Evolutionary conservation across 2,888 invertebrate species (phyloP), one percentile per base, ranked within the genome.

Genomic region (Torymus auratus): DNA sequence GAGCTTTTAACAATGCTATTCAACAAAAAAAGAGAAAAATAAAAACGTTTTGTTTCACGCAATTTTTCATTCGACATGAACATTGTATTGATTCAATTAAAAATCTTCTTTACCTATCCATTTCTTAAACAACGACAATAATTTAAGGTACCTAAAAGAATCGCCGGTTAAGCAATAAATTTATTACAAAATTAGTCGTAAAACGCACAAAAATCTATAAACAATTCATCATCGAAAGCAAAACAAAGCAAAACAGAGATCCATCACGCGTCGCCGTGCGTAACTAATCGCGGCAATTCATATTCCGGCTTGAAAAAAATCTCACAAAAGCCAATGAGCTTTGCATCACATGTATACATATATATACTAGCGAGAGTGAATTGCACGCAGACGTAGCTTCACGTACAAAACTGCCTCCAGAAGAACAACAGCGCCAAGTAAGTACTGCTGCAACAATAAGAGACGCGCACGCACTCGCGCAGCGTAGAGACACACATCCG

Each of bases 201-300:
- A 68, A 55, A 13, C 20, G 14, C 10, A 17, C 15, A 10, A 68
- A 68, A 52, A 68, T 41, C 10, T 14, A 55, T 23, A 23, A 67
- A 52, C 53, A 55, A 55, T 62, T 10, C 28, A 62, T 62, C 62
- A 28, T 7, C 28, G 62, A 7, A n/a, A 23, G 20, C 14, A 67
- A 20, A 15, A 52, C 52, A 23, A 14, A 20, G 20, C 20, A 20
- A 41, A 41, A 41, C 41, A 41, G 41, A 41, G 68, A 67, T 52
- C 52, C 68, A 13, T 55, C 68, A 23, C 53, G n/a, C 68, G 23
- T 55, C 55, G 5, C 23, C 23, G 13, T 20, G 55, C 23, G 62
- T 20, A 68, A 68, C 68, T 68, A 68, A 68, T 68, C 55, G 23
- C 68, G 13, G 17, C 68, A 53, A 68, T 68, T 64, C 53, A 55